Conservation (phyloP, 2,113 vertebrate species). For the Cyanoderma ruficeps region DNA sequence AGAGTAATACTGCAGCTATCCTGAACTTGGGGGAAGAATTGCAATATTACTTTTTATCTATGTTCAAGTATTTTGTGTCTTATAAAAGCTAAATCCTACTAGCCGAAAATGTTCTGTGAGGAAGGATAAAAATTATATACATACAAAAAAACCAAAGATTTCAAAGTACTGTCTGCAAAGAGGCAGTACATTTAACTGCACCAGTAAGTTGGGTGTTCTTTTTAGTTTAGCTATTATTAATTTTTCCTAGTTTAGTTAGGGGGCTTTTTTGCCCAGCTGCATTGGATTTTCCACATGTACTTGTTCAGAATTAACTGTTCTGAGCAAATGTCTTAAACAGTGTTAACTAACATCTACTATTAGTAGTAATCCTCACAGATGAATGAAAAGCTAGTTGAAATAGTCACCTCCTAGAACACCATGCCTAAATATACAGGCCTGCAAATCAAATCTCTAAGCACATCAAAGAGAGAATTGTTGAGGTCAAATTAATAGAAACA, state of each 20-base stretch:
- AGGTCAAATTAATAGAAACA: not conserved
- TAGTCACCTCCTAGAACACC: not conserved
- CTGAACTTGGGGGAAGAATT: not conserved
- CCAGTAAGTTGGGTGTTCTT: not conserved
- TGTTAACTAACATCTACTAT: not conserved
- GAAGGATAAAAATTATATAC: not conserved
- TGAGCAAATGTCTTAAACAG: not conserved
- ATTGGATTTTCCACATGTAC: not conserved
- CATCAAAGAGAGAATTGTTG: not conserved
- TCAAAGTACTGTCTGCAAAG: not conserved
- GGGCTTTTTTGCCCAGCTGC: rapidly evolving
- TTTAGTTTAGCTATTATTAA: not conserved
- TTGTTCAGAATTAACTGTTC: not conserved
- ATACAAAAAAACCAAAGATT: not conserved
- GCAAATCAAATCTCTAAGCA: not conserved
- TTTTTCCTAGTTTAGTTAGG: not conserved
- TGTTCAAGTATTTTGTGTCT: not conserved
- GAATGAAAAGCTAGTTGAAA: not conserved
- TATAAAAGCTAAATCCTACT: not conserved
- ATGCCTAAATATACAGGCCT: not conserved
- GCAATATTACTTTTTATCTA: not conserved
- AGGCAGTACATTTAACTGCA: not conserved
- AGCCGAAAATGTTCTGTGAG: not conserved
- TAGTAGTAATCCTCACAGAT: not conserved
- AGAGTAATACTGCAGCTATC: not conserved